A percentile compares a stretch with the other conserved stretches of the same genome.
These are phyloP conservation scores for Phymanthus crucifer DNA, from an alignment of 92 coral and sea anemone genomes.

Conservation along the genomic window DNA sequence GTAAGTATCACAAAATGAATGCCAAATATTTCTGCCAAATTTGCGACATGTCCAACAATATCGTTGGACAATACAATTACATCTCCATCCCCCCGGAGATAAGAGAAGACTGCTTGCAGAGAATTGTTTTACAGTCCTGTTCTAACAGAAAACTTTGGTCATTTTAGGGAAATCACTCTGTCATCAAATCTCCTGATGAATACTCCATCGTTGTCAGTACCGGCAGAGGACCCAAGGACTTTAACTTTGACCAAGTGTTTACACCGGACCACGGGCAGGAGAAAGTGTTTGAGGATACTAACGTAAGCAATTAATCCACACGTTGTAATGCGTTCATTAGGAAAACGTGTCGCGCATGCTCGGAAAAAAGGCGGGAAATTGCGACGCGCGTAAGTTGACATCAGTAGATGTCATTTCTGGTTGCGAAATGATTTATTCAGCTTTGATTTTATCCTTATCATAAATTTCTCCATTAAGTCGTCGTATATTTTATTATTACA, in stretches of 20 bases:
- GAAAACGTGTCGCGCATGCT: neutral
- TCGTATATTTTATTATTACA: slow-evolving; percentile 18
- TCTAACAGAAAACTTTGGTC: too few relatives aligned
- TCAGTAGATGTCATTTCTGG: too few relatives aligned
- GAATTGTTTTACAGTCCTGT: too few relatives aligned
- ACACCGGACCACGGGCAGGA: slow-evolving; percentile 91
- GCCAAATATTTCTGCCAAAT: too few relatives aligned
- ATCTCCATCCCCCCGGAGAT: too few relatives aligned
- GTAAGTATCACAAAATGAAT: slow-evolving; percentile 34
- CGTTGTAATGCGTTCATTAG: neutral
- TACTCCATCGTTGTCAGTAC: slow-evolving; percentile 81
- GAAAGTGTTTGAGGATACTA: slow-evolving; percentile 94
- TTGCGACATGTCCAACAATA: too few relatives aligned
- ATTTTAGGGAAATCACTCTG: slow-evolving; percentile 84
- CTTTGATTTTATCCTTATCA: too few relatives aligned
- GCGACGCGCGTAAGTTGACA: too few relatives aligned
- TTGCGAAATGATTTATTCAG: too few relatives aligned
- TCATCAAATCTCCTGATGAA: slow-evolving; percentile 93
- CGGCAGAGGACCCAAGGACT: slow-evolving; percentile 88
- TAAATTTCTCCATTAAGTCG: too few relatives aligned
- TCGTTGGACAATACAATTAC: too few relatives aligned
- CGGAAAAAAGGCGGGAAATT: neutral
- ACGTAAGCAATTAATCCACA: slow-evolving; percentile 50
- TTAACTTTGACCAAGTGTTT: slow-evolving; percentile 93
- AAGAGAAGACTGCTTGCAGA: too few relatives aligned